Percentiles rank a stretch among this genome's conserved stretches.
Conservation (phyloP, 2,113 vertebrate species). For the Heloderma charlesbogerti region DNA sequence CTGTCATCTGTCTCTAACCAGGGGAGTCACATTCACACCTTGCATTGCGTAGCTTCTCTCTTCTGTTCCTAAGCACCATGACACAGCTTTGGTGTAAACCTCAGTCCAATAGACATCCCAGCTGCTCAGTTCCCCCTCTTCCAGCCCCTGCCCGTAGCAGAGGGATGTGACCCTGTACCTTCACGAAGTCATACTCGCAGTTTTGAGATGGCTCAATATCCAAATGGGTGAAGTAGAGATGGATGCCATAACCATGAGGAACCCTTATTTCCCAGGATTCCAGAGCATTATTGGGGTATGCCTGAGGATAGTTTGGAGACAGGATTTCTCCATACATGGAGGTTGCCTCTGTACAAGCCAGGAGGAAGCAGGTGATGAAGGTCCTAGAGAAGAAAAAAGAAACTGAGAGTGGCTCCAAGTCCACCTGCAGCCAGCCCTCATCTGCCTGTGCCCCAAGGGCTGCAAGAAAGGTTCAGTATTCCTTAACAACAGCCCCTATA, state of each 20-base stretch:
- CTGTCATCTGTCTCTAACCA: too few relatives aligned
- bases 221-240: slow-evolving; percentile 87
- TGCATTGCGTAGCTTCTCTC: background rate
- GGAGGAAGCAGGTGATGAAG: slow-evolving; percentile 65
- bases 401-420: background rate
- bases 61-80: background rate
- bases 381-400: slow-evolving; percentile 62
- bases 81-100: background rate
- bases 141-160: too few relatives aligned
- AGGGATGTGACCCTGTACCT: slow-evolving; percentile 73
- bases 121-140: too few relatives aligned
- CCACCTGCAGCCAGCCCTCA: background rate
- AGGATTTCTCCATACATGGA: slow-evolving; percentile 87
- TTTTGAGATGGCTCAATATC: slow-evolving; percentile 88
- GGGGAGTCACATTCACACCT: background rate
- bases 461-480: too few relatives aligned
- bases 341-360: slow-evolving; percentile 55
- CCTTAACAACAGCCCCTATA: background rate
- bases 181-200: slow-evolving; percentile 88
- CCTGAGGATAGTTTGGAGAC: slow-evolving; percentile 89
- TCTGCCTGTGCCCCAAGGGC: background rate
- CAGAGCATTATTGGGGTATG: slow-evolving; percentile 81
- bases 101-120: background rate
- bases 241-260: slow-evolving; percentile 82
- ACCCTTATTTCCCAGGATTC: slow-evolving; percentile 87